These are phyloP conservation scores for Callospermophilus lateralis DNA, from an alignment of 2,113 vertebrate genomes.

Conservation along the genomic window DNA sequence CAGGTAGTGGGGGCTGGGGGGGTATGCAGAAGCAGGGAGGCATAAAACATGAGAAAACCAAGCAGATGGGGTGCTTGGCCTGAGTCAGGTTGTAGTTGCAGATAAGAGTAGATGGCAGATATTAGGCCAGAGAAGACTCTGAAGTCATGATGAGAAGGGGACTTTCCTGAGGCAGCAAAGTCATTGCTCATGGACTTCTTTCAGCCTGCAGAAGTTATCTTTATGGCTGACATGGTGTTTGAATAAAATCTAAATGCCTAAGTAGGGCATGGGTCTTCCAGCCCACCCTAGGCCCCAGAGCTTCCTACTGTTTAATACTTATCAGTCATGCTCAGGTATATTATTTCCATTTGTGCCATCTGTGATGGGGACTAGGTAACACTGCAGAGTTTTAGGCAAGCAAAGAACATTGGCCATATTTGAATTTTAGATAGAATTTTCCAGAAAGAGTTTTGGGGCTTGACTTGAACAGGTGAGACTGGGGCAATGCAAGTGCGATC, in stretches of 20 bases:
- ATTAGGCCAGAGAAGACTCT: background rate
- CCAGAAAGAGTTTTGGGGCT: background rate
- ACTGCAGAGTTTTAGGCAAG: background rate
- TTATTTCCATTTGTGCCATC: background rate
- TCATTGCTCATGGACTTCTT: background rate
- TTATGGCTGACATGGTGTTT: background rate
- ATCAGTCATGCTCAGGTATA: background rate
- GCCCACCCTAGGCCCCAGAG: background rate
- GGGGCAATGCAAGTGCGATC: background rate
- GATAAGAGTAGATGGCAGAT: background rate
- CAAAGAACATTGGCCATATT: background rate
- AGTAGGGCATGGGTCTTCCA: background rate
- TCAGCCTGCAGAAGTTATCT: background rate
- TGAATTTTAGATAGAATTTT: background rate
- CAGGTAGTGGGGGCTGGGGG: too few species aligned
- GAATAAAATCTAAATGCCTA: background rate
- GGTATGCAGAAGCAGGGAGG: background rate
- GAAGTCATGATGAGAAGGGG: background rate
- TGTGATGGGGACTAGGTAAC: background rate
- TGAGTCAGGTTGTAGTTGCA: background rate
- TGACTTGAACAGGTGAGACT: background rate
- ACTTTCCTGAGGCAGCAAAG: background rate
- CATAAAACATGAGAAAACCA: background rate
- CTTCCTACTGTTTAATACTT: background rate
- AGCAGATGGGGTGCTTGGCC: background rate